Evolutionary conservation across 2,113 vertebrate species (phyloP).

Genomic region (Machaerirhynchus nigripectus): DNA sequence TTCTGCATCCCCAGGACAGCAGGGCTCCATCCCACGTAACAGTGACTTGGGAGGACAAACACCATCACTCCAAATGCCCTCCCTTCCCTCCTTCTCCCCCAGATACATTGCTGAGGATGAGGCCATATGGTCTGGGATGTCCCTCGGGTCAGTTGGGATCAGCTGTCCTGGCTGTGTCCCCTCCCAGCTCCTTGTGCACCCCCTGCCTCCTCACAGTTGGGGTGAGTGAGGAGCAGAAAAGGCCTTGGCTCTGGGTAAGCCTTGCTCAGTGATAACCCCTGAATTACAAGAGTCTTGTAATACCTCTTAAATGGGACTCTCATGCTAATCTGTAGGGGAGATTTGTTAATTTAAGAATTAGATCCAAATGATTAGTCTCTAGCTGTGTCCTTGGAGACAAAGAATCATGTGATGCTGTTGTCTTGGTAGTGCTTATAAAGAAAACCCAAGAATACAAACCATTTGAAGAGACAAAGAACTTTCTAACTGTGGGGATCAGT

Average conservation of each 20-base stretch:
- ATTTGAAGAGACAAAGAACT: not conserved
- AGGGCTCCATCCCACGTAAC: accelerated
- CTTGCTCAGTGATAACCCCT: not conserved
- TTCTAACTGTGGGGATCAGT: not conserved
- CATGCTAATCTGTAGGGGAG: not conserved
- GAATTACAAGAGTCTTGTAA: not conserved
- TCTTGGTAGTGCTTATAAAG: not conserved
- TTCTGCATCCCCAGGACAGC: not conserved
- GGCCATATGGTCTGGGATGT: accelerated
- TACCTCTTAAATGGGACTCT: not conserved
- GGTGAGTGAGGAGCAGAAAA: not conserved
- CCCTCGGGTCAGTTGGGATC: not conserved
- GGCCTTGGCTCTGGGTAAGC: not conserved
- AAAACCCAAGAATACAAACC: not conserved
- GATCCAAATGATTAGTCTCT: not conserved
- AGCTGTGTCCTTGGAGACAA: not conserved
- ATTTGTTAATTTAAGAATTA: not conserved
- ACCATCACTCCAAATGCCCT: accelerated
- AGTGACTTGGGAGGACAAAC: not conserved
- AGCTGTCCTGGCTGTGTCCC: not conserved
- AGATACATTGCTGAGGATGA: not conserved
- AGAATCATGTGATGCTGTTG: not conserved
- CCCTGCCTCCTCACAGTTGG: not conserved
- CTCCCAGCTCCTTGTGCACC: not conserved
- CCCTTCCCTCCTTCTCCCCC: not conserved